Percentiles rank a stretch among this genome's conserved stretches.
phyloP scores from a whole-genome alignment of 2,888 invertebrate genomes.

The Aleiodes leptofemur region DNA sequence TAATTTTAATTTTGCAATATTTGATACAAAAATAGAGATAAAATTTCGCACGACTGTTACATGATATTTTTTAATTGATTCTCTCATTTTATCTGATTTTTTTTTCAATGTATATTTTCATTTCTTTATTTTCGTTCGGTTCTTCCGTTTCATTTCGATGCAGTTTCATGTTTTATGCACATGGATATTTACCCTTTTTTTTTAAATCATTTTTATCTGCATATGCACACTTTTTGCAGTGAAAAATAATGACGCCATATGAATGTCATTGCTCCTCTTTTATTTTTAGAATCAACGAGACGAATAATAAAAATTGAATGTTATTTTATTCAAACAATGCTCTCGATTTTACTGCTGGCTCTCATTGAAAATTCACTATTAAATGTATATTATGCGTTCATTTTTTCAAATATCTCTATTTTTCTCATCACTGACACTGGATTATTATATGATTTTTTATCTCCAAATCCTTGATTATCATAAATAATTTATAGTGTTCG shows the following conservation, averaged over 20 bases:
- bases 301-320: not conserved
- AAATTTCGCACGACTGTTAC: not conserved
- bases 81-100: conserved; percentile 43
- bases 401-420: too few relatives aligned
- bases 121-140: conserved; percentile 57
- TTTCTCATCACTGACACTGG: too few relatives aligned
- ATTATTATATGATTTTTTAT: too few relatives aligned
- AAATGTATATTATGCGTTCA: too few relatives aligned
- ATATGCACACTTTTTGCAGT: not conserved
- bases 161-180: conserved; percentile 62
- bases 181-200: conserved; percentile 60
- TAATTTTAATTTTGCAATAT: not conserved
- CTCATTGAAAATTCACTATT: too few relatives aligned
- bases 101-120: conserved; percentile 48
- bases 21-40: not conserved
- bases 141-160: conserved; percentile 57
- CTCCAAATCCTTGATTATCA: too few relatives aligned
- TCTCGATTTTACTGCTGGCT: too few relatives aligned
- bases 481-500: too few relatives aligned
- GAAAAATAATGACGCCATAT: conserved; percentile 7
- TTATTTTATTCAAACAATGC: conserved; percentile 1
- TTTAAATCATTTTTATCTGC: conserved; percentile 38
- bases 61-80: conserved; percentile 21
- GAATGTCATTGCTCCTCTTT: not conserved
- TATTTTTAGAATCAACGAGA: conserved; percentile 1